phyloP scores from a whole-genome alignment of 2,888 invertebrate species.

The Hypsopygia costalis region DNA sequence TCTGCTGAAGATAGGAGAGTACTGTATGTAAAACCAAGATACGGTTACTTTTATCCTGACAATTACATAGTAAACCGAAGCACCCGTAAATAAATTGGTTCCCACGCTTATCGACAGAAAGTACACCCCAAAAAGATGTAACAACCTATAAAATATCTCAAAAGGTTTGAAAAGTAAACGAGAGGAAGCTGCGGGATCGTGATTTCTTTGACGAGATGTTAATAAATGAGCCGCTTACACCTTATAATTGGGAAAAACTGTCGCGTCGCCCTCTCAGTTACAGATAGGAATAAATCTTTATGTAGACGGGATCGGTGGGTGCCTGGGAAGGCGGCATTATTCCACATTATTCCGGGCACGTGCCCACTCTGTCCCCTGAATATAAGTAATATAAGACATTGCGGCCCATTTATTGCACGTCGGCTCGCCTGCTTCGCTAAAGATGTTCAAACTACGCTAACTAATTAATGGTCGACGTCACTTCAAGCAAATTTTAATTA shows the following conservation, averaged over 20 bases:
- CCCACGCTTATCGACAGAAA: conserved; percentile 1
- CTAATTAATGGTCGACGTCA: conserved; percentile 66
- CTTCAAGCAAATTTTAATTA: conserved; percentile 64
- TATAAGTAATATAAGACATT: conserved; percentile 68
- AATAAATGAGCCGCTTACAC: conserved; percentile 75
- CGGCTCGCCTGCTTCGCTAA: conserved; percentile 39
- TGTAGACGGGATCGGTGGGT: conserved; percentile 64
- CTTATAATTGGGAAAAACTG: conserved; percentile 78
- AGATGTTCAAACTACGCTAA: conserved; percentile 63
- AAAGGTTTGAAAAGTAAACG: conserved; percentile 19
- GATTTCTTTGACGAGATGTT: conserved; percentile 72
- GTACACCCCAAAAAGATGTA: conserved; percentile 9
- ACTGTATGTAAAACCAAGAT: no score
- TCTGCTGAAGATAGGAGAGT: no score
- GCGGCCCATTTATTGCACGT: conserved; percentile 72
- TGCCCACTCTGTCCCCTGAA: conserved; percentile 70
- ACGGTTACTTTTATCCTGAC: no score
- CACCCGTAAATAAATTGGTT: conserved; percentile 3
- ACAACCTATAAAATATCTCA: conserved; percentile 17
- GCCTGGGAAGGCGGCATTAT: conserved; percentile 30
- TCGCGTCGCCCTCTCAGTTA: conserved; percentile 76
- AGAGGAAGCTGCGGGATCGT: conserved; percentile 36
- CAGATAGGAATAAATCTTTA: conserved; percentile 79
- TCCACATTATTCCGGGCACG: conserved; percentile 61
- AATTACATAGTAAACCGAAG: no score